Evolutionary conservation across 2,888 invertebrate genomes (phyloP).

Genomic region (Busseola fusca): DNA sequence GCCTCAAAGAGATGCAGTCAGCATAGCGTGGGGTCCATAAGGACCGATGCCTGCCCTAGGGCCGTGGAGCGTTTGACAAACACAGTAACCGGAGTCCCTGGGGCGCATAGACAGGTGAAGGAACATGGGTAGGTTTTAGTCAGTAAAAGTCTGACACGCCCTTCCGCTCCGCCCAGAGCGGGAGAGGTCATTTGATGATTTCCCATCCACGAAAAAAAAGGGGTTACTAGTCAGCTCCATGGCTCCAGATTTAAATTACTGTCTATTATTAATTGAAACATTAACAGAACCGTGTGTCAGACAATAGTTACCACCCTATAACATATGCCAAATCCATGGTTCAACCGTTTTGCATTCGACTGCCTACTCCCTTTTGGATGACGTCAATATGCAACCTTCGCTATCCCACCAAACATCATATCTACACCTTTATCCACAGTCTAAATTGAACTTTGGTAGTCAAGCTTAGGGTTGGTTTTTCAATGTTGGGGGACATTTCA

Average conservation of each 20-base stretch:
- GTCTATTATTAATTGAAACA: background rate
- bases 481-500: constrained; percentile 41
- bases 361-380: constrained; percentile 86
- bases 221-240: no score
- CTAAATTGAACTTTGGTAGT: constrained; percentile 21
- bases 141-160: no score
- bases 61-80: no score
- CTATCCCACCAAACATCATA: constrained; percentile 64
- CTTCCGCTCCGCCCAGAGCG: no score
- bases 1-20: no score
- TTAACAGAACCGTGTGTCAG: constrained; percentile 68
- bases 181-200: no score
- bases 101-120: no score
- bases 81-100: no score
- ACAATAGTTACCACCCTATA: constrained; percentile 84
- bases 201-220: no score
- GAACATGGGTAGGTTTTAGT: no score
- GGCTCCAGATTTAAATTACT: background rate
- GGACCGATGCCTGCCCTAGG: no score
- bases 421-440: constrained; percentile 17
- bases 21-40: no score
- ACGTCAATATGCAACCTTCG: constrained; percentile 86
- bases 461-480: constrained; percentile 36
- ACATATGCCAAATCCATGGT: constrained; percentile 89
- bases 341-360: constrained; percentile 88